Base-by-base conservation (phyloP, 1,140 invertebrate genomes). In the Meteorus sp. region DNA sequence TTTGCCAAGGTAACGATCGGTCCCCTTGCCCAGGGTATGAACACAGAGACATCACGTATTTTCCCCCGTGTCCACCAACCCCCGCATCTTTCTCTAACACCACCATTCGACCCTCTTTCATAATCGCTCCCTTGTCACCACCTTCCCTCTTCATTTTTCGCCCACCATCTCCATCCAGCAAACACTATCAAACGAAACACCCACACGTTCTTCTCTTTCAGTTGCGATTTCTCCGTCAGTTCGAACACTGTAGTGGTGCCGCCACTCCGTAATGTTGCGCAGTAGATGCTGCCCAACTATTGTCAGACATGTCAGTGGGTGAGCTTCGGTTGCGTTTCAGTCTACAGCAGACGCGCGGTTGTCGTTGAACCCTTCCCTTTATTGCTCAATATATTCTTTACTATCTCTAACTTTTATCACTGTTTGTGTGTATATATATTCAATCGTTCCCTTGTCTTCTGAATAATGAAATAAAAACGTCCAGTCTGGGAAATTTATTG, bases 1-100 rank as follows among this genome's bases (percentile, higher is more conserved):
- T 75, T 75, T 73, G 69, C 62, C 44, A 69, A 60, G 70, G 73
- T 76, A 77, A 77, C 75, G 71, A 76, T 77, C 73, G 74, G 70
- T 64, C 75, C 69, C 68, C 70, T 71, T 69, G 69, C 66, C 72
- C 72, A 64, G 68, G 73, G 72, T 72, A 69, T 66, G 62, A 65
- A 62, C 58, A 64, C 59, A 69, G 57, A 61, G 65, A 64, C 47
- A 41, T 60, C 62, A 61, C 63, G 62, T 61, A 59, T 43, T 59
- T 44, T 56, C 52, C 45, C 47, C 43, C 31, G 13, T 17, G 17
- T 13, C 3, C 15, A 22, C 44, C 47, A 41, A 25, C 47, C 37
- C 60, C 45, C 50, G 50, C n/a, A n/a, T 59, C 25, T 19, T 13
- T 2, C 15, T 25, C 44, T 51, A 41, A 25, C 47, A 43, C 60